These are phyloP conservation scores for Pachydiplax longipennis DNA, from an alignment of 2,888 invertebrate species.

Conservation along the genomic window DNA sequence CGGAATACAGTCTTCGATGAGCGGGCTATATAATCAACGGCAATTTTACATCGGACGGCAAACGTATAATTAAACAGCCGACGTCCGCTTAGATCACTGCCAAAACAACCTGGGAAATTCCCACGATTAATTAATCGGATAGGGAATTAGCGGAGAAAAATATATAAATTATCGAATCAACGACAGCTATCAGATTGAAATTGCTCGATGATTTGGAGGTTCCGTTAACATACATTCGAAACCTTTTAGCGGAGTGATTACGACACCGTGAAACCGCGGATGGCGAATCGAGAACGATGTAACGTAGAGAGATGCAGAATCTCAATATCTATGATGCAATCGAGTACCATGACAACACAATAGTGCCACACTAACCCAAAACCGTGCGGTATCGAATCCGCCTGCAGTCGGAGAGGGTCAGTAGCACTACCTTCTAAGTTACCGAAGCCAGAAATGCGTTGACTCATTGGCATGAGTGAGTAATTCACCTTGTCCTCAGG, in stretches of 20 bases:
- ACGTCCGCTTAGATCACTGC: neutral
- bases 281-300: neutral
- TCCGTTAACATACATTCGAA: too few species aligned
- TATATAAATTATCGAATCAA: too few species aligned
- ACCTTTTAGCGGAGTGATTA: neutral
- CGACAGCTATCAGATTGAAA: too few species aligned
- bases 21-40: neutral
- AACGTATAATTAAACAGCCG: neutral
- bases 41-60: neutral
- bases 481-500: constrained; percentile 13
- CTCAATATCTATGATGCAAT: neutral
- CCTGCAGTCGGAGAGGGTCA: neutral
- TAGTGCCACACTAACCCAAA: neutral
- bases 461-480: constrained; percentile 23
- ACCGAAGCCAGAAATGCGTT: constrained; percentile 12
- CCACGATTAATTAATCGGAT: too few species aligned
- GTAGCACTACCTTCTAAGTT: neutral
- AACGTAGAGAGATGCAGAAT: neutral
- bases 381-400: neutral
- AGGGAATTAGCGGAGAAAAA: too few species aligned
- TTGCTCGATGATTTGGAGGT: too few species aligned
- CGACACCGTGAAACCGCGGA: neutral
- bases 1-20: neutral
- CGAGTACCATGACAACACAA: neutral
- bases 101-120: too few species aligned